phyloP scores from a whole-genome alignment of 2,113 vertebrate genomes.

The Pantherophis guttatus region DNA sequence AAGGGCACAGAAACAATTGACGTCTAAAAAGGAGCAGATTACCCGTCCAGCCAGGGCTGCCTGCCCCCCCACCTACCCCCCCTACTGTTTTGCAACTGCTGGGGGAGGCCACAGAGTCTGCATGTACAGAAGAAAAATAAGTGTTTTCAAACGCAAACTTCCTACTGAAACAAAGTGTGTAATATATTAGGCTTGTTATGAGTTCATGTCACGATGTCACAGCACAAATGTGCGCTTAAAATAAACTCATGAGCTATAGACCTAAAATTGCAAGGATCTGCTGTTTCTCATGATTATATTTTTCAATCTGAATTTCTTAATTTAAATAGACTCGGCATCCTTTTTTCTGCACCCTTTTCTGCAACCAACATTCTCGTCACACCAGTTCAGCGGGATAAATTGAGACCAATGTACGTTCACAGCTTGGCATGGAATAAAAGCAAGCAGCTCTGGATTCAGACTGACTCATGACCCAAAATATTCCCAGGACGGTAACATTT shows the following conservation, averaged over 20 bases:
- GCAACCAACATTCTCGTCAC: not conserved
- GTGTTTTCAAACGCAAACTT: not conserved
- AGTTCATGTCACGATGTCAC: not conserved
- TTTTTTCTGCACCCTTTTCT: not conserved
- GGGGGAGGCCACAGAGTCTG: not conserved
- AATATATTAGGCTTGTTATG: not conserved
- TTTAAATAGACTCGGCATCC: not conserved
- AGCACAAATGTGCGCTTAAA: not conserved
- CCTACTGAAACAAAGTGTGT: not conserved
- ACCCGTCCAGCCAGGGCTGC: not conserved
- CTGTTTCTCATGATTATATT: not conserved
- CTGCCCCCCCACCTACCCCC: too few species aligned
- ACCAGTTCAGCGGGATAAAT: not conserved
- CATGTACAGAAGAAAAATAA: too few species aligned
- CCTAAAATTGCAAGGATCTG: not conserved
- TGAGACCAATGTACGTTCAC: not conserved
- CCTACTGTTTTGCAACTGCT: not conserved
- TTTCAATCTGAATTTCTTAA: not conserved
- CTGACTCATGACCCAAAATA: not conserved
- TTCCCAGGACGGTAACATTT: not conserved
- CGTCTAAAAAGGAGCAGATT: not conserved
- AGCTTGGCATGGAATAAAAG: not conserved
- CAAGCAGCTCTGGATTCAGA: not conserved
- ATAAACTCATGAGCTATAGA: not conserved
- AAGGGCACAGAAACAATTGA: not conserved